Evolutionary conservation across 2,888 invertebrate genomes (phyloP), one percentile per base, ranked within the genome.

Genomic region (Pachydiplax longipennis): DNA sequence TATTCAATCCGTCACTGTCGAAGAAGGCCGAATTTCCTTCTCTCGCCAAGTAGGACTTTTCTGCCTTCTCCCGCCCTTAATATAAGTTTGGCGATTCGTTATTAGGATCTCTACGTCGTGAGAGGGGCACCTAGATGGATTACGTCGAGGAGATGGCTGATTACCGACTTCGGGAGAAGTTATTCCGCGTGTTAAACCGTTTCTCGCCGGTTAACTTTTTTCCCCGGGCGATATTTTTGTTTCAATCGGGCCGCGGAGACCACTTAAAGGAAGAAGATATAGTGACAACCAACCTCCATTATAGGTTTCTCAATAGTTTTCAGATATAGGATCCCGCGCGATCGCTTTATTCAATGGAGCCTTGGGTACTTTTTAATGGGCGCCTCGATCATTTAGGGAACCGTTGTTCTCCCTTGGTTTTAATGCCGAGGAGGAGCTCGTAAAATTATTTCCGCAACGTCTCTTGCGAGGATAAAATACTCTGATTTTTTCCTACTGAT

Each of bases 71-170:
- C 65, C n/a, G 8, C 31, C 73, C 65, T 87, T 61, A 87, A 58
- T 87, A 87, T 87, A 87, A 87, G 61, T 87, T 87, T 87, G 87
- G 61, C 87, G 58, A 87, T 87, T 87, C 61, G 65, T 87, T 87
- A 87, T 87, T 87, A 87, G 87, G 61, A 61, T 87, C 61, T 6
- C 37, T 37, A 31, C 35, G 87, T 83, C 83, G 83, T 31, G 18
- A 48, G n/a, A 48, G n/a, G 35, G n/a, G 53, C 48, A 83, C 44
- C 83, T 53, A 35, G 87, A 87, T 87, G 87, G 87, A 87, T 87
- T 61, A 61, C 87, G n/a, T 40, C 40, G 65, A 37, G 87, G 58
- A 61, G 87, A 87, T 87, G 61, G 83, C 61, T 61, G 87, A 87
- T 87, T 87, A 61, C 61, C 40, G 15, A 37, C 37, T 53, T 53